A percentile compares a stretch with the other conserved stretches of the same genome.
Evolutionary conservation across 2,113 vertebrate genomes (phyloP).

Genomic region (Butastur rufipennis): DNA sequence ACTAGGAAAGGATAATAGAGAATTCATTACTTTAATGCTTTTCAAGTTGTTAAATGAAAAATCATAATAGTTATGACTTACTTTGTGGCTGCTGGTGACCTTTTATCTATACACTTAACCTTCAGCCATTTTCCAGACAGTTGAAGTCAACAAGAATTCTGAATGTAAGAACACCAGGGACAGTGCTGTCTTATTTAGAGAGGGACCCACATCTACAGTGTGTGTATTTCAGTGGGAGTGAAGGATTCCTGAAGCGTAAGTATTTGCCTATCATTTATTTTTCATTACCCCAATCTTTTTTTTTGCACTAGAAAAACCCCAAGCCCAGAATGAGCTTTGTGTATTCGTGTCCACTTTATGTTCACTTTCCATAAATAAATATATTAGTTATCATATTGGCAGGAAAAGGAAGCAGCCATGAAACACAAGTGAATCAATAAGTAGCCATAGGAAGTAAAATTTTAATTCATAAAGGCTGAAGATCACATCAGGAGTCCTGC

Average conservation of each 20-base stretch:
- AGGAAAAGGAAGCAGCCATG: background rate
- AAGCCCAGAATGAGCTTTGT: background rate
- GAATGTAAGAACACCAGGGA: background rate
- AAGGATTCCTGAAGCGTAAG: background rate
- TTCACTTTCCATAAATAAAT: background rate
- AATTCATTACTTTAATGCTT: slow-evolving; percentile 46
- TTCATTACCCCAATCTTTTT: background rate
- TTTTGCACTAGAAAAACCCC: background rate
- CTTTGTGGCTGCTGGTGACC: slow-evolving; percentile 15
- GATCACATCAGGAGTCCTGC: background rate
- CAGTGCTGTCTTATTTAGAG: background rate
- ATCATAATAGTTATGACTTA: background rate
- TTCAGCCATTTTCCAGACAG: background rate
- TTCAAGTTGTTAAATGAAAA: slow-evolving; percentile 32
- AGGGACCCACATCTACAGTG: background rate
- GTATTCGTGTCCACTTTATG: background rate
- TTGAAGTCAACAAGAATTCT: background rate
- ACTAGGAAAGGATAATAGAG: background rate
- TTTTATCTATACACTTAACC: background rate
- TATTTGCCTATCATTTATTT: background rate
- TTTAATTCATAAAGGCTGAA: background rate
- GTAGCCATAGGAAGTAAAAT: background rate
- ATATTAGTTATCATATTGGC: background rate
- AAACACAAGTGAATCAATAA: background rate
- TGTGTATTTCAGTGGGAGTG: background rate